These are phyloP conservation scores for Rhynchopsitta pachyrhyncha DNA, from an alignment of 2,113 vertebrate genomes.

Conservation along the genomic window DNA sequence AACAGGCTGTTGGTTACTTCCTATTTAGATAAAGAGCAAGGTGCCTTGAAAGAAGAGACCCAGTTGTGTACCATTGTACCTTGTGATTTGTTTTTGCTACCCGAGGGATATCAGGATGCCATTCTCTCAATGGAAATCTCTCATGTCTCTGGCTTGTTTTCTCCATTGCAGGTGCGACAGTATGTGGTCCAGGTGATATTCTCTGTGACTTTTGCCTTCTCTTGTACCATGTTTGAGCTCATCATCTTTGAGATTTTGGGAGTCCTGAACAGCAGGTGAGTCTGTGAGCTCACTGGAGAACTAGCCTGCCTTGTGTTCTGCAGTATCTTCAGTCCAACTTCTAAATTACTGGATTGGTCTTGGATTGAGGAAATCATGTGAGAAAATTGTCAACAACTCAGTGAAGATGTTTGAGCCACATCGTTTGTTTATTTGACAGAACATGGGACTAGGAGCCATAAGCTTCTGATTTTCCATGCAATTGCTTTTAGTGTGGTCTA, in stretches of 20 bases:
- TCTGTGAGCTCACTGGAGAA: background rate
- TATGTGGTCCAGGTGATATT: slow-evolving; percentile 98
- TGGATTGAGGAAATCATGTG: background rate
- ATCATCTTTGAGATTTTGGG: slow-evolving; percentile 99
- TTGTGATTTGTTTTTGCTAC: background rate
- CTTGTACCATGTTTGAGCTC: slow-evolving; percentile 99
- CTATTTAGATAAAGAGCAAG: background rate
- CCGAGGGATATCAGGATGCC: background rate
- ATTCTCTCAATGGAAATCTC: background rate
- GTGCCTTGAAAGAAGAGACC: background rate
- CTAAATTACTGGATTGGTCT: background rate
- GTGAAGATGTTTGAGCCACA: background rate
- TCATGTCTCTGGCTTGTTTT: slow-evolving; percentile 7
- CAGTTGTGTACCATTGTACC: background rate
- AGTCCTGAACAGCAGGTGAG: slow-evolving; percentile 91
- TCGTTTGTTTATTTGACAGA: background rate
- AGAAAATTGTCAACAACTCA: background rate
- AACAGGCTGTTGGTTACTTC: background rate
- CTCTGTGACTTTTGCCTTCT: slow-evolving; percentile 96
- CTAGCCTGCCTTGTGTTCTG: background rate
- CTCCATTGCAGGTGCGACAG: slow-evolving; percentile 83
- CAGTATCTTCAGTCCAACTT: background rate
- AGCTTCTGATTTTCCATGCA: background rate
- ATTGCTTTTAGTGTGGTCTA: background rate
- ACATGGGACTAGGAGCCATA: background rate